These are phyloP conservation scores for Mythimna ferrago DNA, from an alignment of 2,888 invertebrate genomes.

Conservation along the genomic window DNA sequence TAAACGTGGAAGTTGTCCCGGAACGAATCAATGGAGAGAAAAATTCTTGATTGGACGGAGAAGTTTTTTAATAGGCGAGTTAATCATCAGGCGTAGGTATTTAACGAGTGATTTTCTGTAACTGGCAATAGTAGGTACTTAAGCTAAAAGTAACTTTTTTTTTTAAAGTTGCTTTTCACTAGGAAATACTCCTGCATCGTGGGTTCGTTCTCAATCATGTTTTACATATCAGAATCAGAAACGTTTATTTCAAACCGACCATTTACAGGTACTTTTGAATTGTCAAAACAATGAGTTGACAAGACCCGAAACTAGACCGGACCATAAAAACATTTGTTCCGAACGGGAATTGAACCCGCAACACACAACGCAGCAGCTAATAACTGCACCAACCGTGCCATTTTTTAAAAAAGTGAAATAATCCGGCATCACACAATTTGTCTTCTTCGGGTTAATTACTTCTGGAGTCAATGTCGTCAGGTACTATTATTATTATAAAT, in stretches of 20 bases:
- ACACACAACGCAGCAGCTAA: too few relatives aligned
- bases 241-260: too few relatives aligned
- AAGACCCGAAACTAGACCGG: too few relatives aligned
- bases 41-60: conserved; percentile 57
- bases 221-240: too few relatives aligned
- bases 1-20: conserved; percentile 77
- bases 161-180: too few relatives aligned
- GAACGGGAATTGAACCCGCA: too few relatives aligned
- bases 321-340: too few relatives aligned
- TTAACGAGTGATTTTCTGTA: conserved; percentile 36
- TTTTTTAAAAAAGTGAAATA: not conserved
- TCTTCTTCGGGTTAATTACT: conserved; percentile 24
- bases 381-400: too few relatives aligned
- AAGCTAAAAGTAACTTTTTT: conserved; percentile 1
- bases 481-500: conserved; percentile 70
- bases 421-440: not conserved
- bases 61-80: conserved; percentile 46
- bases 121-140: conserved; percentile 18
- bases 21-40: conserved; percentile 76
- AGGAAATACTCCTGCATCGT: too few relatives aligned
- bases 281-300: too few relatives aligned
- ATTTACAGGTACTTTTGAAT: too few relatives aligned
- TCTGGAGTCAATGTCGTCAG: conserved; percentile 42
- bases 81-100: conserved; percentile 46
- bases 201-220: too few relatives aligned